These are phyloP conservation scores for Mesocentrotus franciscanus DNA, from an alignment of 53 echinoderm and acorn worm genomes.

Conservation along the genomic window DNA sequence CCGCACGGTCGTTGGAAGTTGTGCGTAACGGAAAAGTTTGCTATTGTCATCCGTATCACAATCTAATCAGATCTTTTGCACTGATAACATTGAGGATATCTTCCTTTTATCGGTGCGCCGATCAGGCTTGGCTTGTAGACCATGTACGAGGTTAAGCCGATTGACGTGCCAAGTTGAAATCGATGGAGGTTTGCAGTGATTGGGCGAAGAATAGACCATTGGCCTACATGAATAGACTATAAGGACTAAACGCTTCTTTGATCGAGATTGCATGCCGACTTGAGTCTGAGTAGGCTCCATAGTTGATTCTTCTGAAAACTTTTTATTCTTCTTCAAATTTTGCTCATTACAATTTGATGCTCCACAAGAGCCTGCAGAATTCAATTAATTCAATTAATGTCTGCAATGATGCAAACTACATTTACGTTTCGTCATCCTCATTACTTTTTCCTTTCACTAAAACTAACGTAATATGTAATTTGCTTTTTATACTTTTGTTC, in stretches of 20 bases:
- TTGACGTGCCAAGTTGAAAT: conserved; percentile 2
- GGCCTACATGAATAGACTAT: too few relatives aligned
- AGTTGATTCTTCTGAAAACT: not conserved
- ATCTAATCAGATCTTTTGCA: conserved; percentile 10
- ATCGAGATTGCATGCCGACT: not conserved
- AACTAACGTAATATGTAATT: too few relatives aligned
- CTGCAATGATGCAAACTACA: too few relatives aligned
- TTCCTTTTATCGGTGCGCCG: conserved; percentile 37
- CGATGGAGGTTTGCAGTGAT: not conserved
- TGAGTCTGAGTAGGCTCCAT: not conserved
- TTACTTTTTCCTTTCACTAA: too few relatives aligned
- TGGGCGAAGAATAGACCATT: not conserved
- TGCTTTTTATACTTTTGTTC: too few relatives aligned
- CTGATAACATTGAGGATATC: conserved; percentile 26
- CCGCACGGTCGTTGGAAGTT: conserved; percentile 14
- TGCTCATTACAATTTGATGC: too few relatives aligned
- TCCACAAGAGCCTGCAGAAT: too few relatives aligned
- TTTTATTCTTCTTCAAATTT: too few relatives aligned
- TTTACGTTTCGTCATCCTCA: too few relatives aligned
- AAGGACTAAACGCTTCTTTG: not conserved
- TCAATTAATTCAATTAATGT: too few relatives aligned
- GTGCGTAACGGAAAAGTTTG: conserved; percentile 30
- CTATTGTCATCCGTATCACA: conserved; percentile 24
- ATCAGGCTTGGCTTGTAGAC: conserved; percentile 41
- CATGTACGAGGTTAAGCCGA: not conserved